Evolutionary conservation across 2,113 vertebrate genomes (phyloP).

Genomic region (Pristiophorus japonicus): DNA sequence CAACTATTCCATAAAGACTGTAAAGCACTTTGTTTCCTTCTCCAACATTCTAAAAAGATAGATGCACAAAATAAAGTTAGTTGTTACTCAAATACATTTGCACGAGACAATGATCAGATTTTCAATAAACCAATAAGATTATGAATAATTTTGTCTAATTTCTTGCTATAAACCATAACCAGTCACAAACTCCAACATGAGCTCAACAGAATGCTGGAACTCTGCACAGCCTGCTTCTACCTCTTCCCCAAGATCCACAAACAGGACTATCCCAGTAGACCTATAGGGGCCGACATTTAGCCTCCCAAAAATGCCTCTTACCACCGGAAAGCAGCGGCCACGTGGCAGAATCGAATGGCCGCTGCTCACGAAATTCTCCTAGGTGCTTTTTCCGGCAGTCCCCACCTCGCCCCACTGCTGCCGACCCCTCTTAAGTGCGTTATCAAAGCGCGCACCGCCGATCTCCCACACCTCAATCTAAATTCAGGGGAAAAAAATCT

Average conservation of each 20-base stretch:
- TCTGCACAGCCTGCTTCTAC: neutral
- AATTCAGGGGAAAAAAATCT: no score
- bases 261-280: neutral
- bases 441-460: no score
- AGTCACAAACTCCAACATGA: neutral
- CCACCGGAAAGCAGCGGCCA: no score
- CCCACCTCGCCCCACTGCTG: no score
- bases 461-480: no score
- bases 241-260: neutral
- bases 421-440: no score
- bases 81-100: neutral
- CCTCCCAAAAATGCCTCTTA: no score
- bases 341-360: no score
- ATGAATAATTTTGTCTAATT: neutral
- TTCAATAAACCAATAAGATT: neutral
- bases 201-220: neutral
- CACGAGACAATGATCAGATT: neutral
- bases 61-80: conserved; percentile 33
- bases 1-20: conserved; percentile 89
- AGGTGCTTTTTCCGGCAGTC: no score
- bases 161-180: neutral
- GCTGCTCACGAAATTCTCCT: no score
- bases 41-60: conserved; percentile 64
- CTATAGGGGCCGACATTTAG: no score
- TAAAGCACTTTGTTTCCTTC: conserved; percentile 76